Evolutionary conservation across 2,113 vertebrate species (phyloP), one percentile per base, ranked within the genome.

Genomic region (Limnothrissa miodon): DNA sequence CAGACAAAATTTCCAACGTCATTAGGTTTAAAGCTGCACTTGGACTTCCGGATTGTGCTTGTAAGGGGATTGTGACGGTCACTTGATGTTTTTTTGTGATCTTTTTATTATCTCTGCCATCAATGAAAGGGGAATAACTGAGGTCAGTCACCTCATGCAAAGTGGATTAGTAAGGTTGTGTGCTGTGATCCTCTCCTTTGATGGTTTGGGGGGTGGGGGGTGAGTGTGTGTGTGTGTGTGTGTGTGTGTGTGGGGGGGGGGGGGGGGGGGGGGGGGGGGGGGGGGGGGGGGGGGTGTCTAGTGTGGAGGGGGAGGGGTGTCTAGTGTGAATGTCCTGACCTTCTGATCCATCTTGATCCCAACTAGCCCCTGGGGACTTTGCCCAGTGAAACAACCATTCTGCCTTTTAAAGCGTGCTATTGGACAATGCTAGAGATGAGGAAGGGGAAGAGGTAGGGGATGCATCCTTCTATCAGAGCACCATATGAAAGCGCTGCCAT

Each of bases 81-180:
- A 74, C 66, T 36, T 36, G 62, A 3, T 74, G 66, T 36, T 74
- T 74, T 33, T n/a, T 11, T 3, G 10, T 6, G 66, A 74, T 74
- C 29, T 2, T 3, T 11, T 36, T 17, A 15, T 74, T 11, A 33
- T 82, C 82, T 81, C 80, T 62, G 59, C 81, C 39, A 78, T 83
- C 83, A 83, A 53, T 81, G 82, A 80, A 81, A 81, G 81, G 13
- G 21, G 44, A 83, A 78, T 45, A 80, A 80, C 78, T 84, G 56
- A 53, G 82, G 84, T 70, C 66, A 25, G 78, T 66, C 53, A 45
- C 45, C 66, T 13, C 11, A 81, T 29, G 80, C 79, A 78, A 84
- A 87, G 78, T 89, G 86, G 45, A 86, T 84, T 81, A 56, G 17
- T 45, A n/a, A 42, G 21, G 17, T 36, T 83, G 21, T 7, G 84